phyloP scores from a whole-genome alignment of 2,888 invertebrate species.

The Pimpla rufipes region DNA sequence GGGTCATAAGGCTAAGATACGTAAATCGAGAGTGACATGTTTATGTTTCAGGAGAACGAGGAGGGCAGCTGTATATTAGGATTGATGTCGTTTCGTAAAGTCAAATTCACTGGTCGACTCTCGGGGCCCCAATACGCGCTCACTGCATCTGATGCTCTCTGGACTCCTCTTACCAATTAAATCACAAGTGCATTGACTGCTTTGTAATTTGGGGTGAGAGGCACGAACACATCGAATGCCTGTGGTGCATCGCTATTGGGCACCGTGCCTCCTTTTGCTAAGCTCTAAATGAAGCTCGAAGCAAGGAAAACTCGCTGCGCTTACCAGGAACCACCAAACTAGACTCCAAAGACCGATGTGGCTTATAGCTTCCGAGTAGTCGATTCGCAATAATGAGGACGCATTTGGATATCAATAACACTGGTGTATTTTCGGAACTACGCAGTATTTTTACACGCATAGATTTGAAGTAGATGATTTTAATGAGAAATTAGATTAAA shows the following conservation, averaged over 20 bases:
- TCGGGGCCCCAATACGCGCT: not conserved
- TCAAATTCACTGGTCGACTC: constrained; percentile 6
- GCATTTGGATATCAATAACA: not conserved
- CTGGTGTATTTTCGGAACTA: not conserved
- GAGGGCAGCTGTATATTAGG: constrained; percentile 44
- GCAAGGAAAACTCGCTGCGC: constrained; percentile 41
- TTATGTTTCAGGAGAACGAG: constrained; percentile 42
- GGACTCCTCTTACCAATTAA: constrained; percentile 51
- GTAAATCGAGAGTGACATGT: constrained; percentile 64
- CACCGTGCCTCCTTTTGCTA: constrained; percentile 51
- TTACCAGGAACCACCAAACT: constrained; percentile 57
- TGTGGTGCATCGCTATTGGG: constrained; percentile 36
- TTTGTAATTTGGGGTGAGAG: constrained; percentile 17
- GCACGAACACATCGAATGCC: constrained; percentile 21
- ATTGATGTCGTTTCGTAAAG: constrained; percentile 55
- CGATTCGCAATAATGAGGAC: constrained; percentile 31
- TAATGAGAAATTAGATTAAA: not conserved
- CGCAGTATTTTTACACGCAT: not conserved
- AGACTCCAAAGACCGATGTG: constrained; percentile 41
- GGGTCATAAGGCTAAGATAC: constrained; percentile 54
- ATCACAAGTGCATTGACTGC: constrained; percentile 42
- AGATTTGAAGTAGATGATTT: not conserved
- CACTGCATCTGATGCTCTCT: constrained; percentile 43
- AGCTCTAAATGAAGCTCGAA: constrained; percentile 56
- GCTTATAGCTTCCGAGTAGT: constrained; percentile 49